phyloP scores from a whole-genome alignment of 2,888 invertebrate genomes.

The Pyrochroa serraticornis region DNA sequence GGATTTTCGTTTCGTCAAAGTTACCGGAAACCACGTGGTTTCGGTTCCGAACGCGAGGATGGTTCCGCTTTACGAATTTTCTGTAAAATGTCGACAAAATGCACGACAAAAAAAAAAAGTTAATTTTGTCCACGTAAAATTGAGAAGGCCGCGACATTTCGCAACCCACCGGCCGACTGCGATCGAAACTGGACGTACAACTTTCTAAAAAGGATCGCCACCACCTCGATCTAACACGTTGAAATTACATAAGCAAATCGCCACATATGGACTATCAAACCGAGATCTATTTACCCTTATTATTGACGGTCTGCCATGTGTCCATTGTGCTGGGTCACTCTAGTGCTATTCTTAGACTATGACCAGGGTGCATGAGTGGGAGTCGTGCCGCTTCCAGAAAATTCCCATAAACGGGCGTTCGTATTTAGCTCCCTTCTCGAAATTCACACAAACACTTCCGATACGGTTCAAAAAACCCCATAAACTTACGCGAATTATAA shows the following conservation, averaged over 20 bases:
- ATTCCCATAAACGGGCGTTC: conserved; percentile 42
- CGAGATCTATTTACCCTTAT: conserved; percentile 47
- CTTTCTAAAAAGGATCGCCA: conserved; percentile 47
- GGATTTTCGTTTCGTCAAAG: background rate
- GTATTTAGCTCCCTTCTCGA: background rate
- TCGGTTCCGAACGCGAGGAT: background rate
- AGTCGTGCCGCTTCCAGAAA: conserved; percentile 33
- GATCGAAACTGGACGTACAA: conserved; percentile 49
- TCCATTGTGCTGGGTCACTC: conserved; percentile 39
- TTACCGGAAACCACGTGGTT: conserved; percentile 3
- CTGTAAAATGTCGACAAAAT: background rate
- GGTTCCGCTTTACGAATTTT: background rate
- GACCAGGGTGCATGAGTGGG: conserved; percentile 43
- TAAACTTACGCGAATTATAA: background rate
- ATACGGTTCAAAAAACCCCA: background rate
- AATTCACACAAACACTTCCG: background rate
- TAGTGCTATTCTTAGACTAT: conserved; percentile 52
- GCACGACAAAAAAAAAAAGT: no score
- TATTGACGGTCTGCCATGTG: conserved; percentile 44
- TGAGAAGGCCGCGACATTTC: conserved; percentile 42
- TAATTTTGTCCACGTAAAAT: background rate
- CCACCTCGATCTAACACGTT: conserved; percentile 8
- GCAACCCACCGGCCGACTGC: conserved; percentile 37
- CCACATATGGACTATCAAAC: conserved; percentile 31
- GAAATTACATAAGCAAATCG: conserved; percentile 37